Base-by-base conservation (phyloP, 2,797 vertebrate genomes). In the Schizothorax lantsangensis region DNA sequence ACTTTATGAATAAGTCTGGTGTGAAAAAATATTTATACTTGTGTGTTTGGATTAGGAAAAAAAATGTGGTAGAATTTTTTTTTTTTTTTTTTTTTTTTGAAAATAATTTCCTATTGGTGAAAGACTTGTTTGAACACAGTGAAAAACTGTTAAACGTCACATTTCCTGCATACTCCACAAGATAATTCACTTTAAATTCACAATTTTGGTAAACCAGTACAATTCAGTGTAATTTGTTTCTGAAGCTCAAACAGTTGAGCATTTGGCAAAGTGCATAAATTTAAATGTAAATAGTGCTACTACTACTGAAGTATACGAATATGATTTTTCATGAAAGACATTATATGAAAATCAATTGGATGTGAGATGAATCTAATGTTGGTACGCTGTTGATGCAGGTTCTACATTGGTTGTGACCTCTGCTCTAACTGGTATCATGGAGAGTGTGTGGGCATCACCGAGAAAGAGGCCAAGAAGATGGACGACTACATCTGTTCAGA, bases 341-440 rank as follows among this genome's bases (percentile, higher is more conserved):
- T 9, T 15, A 45, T 73, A 17, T 30, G 43, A 17, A 74, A 74
- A 36, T 54, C 30, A 23, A 12, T 19, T 33, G 1, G 33, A 26
- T 79, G 36, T 43, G 36, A 19, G 38, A 3, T 26, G 33, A n/a
- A 15, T 79, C 36, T 26, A 62, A 45, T 45, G 57, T 19, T 26
- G 26, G 33, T 8, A 23, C 1, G 2, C 11, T 57, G 21, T 86
- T 80, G 68, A 15, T 95, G 91, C 95, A 99, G 98, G 96, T 99
- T 99, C 95, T 99, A 99, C 96, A 99, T 99, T 88, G 98, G 98
- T 85, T 99, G 98, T 92, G 98, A 99, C 96, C 97, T 99, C 93
- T 99, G 98, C 96, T 98, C 98, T 94, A 99, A 99, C 97, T 99
- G 98, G 98, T 99, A 97, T 95, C 98, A 99, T 87, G 98, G 98